These are phyloP conservation scores for Noctua janthe DNA, from an alignment of 2,888 invertebrate species.

Conservation along the genomic window DNA sequence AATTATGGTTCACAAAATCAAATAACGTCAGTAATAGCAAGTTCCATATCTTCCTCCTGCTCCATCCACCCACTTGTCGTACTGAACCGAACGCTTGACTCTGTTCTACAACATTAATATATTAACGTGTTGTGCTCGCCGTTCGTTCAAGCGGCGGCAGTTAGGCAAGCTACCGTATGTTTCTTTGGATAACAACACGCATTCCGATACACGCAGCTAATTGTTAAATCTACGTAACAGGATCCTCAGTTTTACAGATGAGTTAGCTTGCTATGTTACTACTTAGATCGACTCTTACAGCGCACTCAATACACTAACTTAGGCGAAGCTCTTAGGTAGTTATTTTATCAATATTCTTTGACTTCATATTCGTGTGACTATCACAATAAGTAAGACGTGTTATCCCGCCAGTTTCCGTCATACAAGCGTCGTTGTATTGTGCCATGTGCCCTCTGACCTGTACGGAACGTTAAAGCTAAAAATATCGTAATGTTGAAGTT, in stretches of 20 bases:
- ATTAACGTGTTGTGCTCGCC: neutral
- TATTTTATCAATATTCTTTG: neutral
- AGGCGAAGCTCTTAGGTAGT: neutral
- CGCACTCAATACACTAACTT: neutral
- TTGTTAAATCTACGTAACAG: neutral
- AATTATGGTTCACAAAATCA: neutral
- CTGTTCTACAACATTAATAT: neutral
- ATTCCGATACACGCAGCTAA: conserved; percentile 1
- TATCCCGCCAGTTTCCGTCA: neutral
- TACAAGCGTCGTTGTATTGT: neutral
- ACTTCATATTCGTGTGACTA: neutral
- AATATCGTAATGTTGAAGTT: conserved; percentile 1
- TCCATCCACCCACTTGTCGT: neutral
- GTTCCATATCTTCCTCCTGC: neutral
- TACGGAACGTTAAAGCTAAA: neutral
- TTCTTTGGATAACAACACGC: conserved; percentile 23
- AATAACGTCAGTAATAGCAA: conserved; percentile 2
- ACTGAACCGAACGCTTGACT: neutral
- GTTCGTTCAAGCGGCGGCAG: neutral
- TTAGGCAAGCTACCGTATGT: conserved; percentile 24
- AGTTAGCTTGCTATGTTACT: neutral
- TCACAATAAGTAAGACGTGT: neutral
- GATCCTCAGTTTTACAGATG: neutral
- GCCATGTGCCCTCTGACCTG: conserved; percentile 7
- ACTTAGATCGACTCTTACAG: neutral